Evolutionary conservation across 2,888 invertebrate species (phyloP).

Genomic region (Agrochola litura): DNA sequence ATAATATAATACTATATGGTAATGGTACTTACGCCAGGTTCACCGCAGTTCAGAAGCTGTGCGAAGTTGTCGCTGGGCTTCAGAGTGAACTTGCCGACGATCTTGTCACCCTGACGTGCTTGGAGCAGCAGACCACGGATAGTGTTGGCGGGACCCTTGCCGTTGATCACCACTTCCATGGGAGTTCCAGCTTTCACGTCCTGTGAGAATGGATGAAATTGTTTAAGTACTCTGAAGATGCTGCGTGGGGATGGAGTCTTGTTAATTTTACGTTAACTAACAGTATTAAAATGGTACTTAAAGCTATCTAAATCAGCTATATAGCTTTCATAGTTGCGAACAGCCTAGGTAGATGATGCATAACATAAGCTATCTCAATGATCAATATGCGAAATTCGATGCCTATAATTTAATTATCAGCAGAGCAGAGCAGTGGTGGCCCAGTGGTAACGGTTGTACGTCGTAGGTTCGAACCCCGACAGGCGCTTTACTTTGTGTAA

Average conservation of each 20-base stretch:
- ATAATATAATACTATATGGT: no score
- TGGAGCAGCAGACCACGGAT: conserved; percentile 93
- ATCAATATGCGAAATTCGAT: background rate
- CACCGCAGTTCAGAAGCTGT: conserved; percentile 89
- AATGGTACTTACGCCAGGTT: conserved; percentile 86
- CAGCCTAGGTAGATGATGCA: background rate
- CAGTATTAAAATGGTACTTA: background rate
- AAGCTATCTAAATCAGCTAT: no score
- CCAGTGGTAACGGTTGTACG: no score
- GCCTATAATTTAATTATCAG: background rate
- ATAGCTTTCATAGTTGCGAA: no score
- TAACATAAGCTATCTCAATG: background rate
- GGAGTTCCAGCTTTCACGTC: conserved; percentile 83
- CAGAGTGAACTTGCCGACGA: conserved; percentile 92
- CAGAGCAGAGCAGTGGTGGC: no score
- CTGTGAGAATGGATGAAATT: conserved; percentile 61
- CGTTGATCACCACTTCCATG: conserved; percentile 89
- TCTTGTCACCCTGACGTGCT: conserved; percentile 91
- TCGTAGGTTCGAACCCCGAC: no score
- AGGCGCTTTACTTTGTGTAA: no score
- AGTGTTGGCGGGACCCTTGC: conserved; percentile 83
- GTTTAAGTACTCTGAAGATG: background rate
- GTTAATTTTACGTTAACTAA: no score
- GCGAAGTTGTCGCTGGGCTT: conserved; percentile 86
- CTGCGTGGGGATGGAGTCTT: no score